Evolutionary conservation across 2,113 vertebrate genomes (phyloP).

Genomic region (Proteles cristata): DNA sequence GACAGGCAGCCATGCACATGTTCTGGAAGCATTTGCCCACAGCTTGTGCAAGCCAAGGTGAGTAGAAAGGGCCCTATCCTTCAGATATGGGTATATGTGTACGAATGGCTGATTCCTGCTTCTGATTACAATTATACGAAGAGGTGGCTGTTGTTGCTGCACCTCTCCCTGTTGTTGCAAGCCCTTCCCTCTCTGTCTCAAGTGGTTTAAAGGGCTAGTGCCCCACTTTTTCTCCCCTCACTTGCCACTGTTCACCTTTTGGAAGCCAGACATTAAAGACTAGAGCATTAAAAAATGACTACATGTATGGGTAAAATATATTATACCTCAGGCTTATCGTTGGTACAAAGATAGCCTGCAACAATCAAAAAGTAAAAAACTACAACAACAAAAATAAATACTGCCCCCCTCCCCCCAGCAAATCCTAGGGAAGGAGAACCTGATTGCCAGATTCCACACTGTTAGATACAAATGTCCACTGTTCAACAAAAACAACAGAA

Average conservation of each 20-base stretch:
- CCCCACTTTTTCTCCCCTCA: too few relatives aligned
- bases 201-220: neutral
- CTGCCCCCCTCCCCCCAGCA: neutral
- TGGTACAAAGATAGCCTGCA: neutral
- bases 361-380: neutral
- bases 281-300: neutral
- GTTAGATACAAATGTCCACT: neutral
- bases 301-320: neutral
- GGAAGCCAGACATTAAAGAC: neutral
- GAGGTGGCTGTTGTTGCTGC: too few relatives aligned
- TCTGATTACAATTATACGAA: neutral
- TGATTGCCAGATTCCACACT: neutral
- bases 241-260: neutral
- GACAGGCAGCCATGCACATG: too few relatives aligned
- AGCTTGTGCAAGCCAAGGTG: neutral
- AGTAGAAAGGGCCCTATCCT: neutral
- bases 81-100: accelerated
- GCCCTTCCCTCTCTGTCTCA: neutral
- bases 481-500: neutral
- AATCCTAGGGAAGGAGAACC: neutral
- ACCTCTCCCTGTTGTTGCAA: accelerated
- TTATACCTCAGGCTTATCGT: neutral
- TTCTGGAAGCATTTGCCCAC: neutral
- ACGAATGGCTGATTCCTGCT: neutral
- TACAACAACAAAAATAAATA: neutral